Conservation (phyloP, 1,140 invertebrate genomes). For the Dryas iulia region DNA sequence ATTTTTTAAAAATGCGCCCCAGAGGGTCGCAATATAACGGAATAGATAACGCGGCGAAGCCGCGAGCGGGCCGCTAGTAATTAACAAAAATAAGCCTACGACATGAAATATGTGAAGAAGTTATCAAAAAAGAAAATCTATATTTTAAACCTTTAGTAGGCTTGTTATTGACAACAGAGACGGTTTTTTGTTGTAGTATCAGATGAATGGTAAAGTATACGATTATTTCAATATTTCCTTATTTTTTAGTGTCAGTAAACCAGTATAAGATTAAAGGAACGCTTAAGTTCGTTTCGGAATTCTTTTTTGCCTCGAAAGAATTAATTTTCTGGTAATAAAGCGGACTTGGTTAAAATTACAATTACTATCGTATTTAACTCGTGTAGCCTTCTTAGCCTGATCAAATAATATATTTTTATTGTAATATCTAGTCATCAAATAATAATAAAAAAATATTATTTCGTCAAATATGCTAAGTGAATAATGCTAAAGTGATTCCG, state of each 20-base stretch:
- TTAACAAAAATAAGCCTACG: background rate
- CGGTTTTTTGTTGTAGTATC: background rate
- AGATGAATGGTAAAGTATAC: background rate
- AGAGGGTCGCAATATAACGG: too few relatives aligned
- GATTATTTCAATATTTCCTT: slow-evolving; percentile 36
- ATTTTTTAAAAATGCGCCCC: too few relatives aligned
- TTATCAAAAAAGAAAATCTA: background rate
- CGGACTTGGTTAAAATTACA: slow-evolving; percentile 39
- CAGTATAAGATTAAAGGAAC: slow-evolving; percentile 40
- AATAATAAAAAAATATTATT: too few relatives aligned
- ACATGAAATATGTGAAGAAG: background rate
- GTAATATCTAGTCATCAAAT: too few relatives aligned
- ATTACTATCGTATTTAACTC: slow-evolving; percentile 22
- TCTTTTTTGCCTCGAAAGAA: slow-evolving; percentile 43
- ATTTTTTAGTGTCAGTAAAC: slow-evolving; percentile 49
- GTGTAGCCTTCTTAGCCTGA: background rate
- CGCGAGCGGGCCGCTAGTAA: too few relatives aligned
- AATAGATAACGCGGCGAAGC: too few relatives aligned
- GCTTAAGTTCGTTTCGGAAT: slow-evolving; percentile 37
- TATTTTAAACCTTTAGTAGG: background rate
- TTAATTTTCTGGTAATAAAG: slow-evolving; percentile 56
- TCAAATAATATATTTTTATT: too few relatives aligned
- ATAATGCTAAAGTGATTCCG: too few relatives aligned
- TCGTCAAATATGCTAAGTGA: too few relatives aligned
- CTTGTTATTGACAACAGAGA: background rate